These are phyloP conservation scores for Grammomys surdaster DNA, from an alignment of 2,113 vertebrate genomes.

Conservation along the genomic window DNA sequence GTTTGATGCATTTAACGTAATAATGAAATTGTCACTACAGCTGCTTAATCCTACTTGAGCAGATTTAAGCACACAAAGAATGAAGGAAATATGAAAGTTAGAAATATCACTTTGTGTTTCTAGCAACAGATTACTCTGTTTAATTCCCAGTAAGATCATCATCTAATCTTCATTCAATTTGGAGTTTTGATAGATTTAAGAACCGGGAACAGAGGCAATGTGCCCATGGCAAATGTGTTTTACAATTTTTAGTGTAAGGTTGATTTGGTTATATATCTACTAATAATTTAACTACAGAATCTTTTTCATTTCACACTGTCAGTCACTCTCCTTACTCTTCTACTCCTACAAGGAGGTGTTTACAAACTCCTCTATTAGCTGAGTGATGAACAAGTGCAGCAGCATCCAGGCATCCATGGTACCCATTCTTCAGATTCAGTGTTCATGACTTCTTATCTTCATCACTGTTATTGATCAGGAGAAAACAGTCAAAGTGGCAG, in stretches of 20 bases:
- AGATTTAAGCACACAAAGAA: background rate
- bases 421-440: background rate
- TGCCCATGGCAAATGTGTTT: background rate
- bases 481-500: background rate
- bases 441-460: background rate
- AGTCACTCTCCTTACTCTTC: background rate
- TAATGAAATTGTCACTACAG: background rate
- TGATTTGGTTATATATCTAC: slow-evolving; percentile 25
- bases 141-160: background rate
- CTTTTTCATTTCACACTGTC: background rate
- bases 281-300: background rate
- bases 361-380: accelerated
- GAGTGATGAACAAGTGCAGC: background rate
- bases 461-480: background rate
- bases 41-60: background rate
- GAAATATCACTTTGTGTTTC: background rate
- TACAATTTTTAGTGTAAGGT: background rate
- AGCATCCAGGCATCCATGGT: background rate
- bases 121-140: background rate
- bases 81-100: background rate
- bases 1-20: slow-evolving; percentile 29
- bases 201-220: background rate
- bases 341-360: background rate
- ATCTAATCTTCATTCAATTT: background rate
- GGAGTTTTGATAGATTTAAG: slow-evolving; percentile 41